Percentiles rank a stretch among this genome's conserved stretches.
phyloP scores from a whole-genome alignment of 2,888 invertebrate genomes.

The Sycophila texana region DNA sequence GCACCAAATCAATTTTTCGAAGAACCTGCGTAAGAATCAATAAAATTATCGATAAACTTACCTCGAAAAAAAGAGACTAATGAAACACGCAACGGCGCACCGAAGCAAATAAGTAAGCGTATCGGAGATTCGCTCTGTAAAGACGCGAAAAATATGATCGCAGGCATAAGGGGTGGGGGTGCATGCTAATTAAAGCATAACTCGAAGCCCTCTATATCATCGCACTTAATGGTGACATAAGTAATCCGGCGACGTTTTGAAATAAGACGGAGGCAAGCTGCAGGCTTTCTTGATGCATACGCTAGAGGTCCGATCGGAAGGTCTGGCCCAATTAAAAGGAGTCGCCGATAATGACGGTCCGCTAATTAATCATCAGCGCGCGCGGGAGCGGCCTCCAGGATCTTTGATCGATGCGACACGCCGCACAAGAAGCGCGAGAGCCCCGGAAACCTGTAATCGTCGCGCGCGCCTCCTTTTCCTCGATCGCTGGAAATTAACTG shows the following conservation, averaged over 20 bases:
- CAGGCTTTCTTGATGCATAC: no score
- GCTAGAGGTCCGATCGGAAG: no score
- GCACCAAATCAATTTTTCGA: no score
- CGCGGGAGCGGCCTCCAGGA: neutral
- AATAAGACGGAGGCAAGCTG: neutral
- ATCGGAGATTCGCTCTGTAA: neutral
- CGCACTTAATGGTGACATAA: conserved; percentile 45
- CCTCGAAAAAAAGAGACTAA: neutral
- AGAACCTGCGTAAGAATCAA: neutral
- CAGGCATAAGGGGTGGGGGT: neutral
- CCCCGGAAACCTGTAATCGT: conserved; percentile 39
- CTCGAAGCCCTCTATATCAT: conserved; percentile 19
- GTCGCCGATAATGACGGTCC: conserved; percentile 30
- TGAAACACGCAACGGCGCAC: neutral
- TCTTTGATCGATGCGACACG: conserved; percentile 38
- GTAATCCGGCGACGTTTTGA: conserved; percentile 12
- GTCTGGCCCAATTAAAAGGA: conserved; percentile 34
- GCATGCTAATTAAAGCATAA: conserved; percentile 46
- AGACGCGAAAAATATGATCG: conserved; percentile 13
- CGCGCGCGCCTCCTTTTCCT: neutral
- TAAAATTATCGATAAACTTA: neutral
- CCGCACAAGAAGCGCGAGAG: conserved; percentile 25
- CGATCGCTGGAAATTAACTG: conserved; percentile 38
- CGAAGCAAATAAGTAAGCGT: neutral
- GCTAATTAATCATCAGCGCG: conserved; percentile 39